Evolutionary conservation across 1,140 invertebrate species (phyloP).

Genomic region (Muscidifurax raptorellus): DNA sequence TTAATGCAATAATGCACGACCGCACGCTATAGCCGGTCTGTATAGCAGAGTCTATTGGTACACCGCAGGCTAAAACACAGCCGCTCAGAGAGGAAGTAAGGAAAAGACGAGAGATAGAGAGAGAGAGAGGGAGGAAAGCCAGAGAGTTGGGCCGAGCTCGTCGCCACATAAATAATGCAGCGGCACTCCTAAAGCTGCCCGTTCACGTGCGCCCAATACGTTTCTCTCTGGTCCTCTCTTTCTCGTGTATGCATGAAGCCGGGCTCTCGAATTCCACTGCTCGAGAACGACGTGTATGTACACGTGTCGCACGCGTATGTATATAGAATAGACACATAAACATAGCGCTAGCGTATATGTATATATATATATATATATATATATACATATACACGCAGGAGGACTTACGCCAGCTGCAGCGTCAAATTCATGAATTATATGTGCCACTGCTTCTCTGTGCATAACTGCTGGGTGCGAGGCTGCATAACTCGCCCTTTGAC

Average conservation of each 20-base stretch:
- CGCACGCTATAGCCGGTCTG: not conserved
- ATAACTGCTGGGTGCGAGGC: not conserved
- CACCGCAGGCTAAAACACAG: not conserved
- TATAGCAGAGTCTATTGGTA: not conserved
- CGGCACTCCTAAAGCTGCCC: slow-evolving; percentile 55
- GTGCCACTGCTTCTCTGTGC: not conserved
- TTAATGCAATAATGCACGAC: not conserved
- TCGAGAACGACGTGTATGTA: not conserved
- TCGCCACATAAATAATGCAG: not conserved
- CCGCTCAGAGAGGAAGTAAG: too few species aligned
- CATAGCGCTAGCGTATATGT: not conserved
- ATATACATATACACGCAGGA: not conserved
- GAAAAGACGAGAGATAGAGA: not conserved
- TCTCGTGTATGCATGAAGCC: not conserved
- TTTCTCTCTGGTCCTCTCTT: not conserved
- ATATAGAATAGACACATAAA: not conserved
- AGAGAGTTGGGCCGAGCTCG: not conserved
- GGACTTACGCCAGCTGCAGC: not conserved
- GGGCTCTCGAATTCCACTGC: not conserved
- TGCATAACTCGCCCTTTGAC: not conserved
- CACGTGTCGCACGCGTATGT: not conserved
- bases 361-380: too few species aligned
- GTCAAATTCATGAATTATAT: slow-evolving; percentile 33
- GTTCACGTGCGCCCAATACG: slow-evolving; percentile 65
- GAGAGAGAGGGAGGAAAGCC: too few species aligned